These are phyloP conservation scores for Zhengitettix transpicula DNA, from an alignment of 2,888 invertebrate genomes.

Conservation along the genomic window DNA sequence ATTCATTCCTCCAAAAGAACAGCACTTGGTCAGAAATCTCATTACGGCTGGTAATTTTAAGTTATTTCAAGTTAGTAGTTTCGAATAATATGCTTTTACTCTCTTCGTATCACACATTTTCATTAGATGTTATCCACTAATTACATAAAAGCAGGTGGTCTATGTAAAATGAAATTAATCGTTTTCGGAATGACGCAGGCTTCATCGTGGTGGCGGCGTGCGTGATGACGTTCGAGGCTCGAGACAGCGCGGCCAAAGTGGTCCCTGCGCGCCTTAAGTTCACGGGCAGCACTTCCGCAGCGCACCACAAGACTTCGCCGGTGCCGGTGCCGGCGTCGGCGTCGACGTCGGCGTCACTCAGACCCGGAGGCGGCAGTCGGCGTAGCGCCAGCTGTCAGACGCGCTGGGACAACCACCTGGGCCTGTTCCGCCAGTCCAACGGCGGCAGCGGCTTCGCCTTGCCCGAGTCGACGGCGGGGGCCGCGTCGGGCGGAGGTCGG, in stretches of 20 bases:
- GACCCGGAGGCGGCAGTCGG: slow-evolving; percentile 25
- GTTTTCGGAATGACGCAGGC: slow-evolving; percentile 35
- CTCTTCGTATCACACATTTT: too few relatives aligned
- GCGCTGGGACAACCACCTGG: slow-evolving; percentile 39
- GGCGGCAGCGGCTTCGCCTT: not conserved
- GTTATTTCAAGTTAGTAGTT: too few relatives aligned
- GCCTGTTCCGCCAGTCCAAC: not conserved
- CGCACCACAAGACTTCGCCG: slow-evolving; percentile 23
- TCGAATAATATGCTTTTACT: too few relatives aligned
- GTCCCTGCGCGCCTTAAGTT: slow-evolving; percentile 57
- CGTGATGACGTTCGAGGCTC: slow-evolving; percentile 95
- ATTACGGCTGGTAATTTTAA: too few relatives aligned
- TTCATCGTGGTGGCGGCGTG: slow-evolving; percentile 94
- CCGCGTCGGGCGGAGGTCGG: slow-evolving; percentile 21
- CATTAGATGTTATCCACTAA: too few relatives aligned
- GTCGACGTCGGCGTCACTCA: slow-evolving; percentile 9
- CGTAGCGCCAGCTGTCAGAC: slow-evolving; percentile 14
- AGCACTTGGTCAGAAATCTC: too few relatives aligned
- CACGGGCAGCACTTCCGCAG: slow-evolving; percentile 6
- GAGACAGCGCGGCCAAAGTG: slow-evolving; percentile 85
- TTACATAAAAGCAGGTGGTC: too few relatives aligned
- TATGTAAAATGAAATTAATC: too few relatives aligned
- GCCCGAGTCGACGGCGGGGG: slow-evolving; percentile 22
- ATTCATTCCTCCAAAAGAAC: too few relatives aligned
- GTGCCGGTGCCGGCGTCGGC: slow-evolving; percentile 17